Percentiles rank a stretch among this genome's conserved stretches.
Conservation (phyloP, 1,140 invertebrate species). For the Chironomus tepperi region DNA sequence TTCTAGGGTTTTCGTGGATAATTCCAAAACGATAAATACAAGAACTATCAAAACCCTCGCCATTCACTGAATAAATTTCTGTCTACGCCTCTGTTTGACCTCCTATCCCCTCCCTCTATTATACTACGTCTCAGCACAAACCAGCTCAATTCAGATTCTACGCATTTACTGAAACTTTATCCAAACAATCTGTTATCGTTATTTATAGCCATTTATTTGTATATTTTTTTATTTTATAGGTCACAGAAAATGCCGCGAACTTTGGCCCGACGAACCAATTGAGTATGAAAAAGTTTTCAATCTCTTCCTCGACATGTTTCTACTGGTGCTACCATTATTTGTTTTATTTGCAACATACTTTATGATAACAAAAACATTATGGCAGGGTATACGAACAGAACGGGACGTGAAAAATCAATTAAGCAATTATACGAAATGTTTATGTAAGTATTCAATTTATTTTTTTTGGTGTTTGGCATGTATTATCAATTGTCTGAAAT, state of each 20-base stretch:
- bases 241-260: slow-evolving; percentile 59
- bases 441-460: not conserved
- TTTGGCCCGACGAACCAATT: slow-evolving; percentile 53
- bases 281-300: slow-evolving; percentile 60
- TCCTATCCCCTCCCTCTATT: no score
- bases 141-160: no score
- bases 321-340: slow-evolving; percentile 64
- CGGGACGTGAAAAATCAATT: not conserved
- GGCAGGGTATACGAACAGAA: slow-evolving; percentile 56
- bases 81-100: no score
- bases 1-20: no score
- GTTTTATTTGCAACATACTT: slow-evolving; percentile 69
- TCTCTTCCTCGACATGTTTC: slow-evolving; percentile 58
- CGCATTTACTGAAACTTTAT: no score
- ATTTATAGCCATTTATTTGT: not conserved
- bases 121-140: no score
- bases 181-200: not conserved
- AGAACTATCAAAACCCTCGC: no score
- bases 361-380: slow-evolving; percentile 60
- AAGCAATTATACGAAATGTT: not conserved
- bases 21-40: no score
- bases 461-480: not conserved
- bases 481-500: not conserved
- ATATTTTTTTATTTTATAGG: slow-evolving; percentile 28
- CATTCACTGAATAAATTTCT: no score